Conservation (phyloP, 2,888 invertebrate species). For the Spialia ferax region DNA sequence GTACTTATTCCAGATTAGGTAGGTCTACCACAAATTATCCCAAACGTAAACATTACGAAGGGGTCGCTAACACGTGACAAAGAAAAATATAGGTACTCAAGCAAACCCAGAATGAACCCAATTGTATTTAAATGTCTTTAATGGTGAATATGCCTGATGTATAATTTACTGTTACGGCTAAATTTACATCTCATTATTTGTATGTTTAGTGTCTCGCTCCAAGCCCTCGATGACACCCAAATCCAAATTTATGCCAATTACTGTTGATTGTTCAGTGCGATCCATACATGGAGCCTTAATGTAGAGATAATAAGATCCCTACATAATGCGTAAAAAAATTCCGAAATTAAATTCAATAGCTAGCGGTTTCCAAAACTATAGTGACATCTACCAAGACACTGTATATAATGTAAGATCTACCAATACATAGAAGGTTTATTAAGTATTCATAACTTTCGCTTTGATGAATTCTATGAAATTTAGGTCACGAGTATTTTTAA, state of each 20-base stretch:
- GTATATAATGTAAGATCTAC: too few species aligned
- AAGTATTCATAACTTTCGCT: too few species aligned
- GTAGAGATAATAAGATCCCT: too few species aligned
- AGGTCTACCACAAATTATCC: background rate
- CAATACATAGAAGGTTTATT: too few species aligned
- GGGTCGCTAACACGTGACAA: background rate
- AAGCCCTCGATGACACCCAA: constrained; percentile 30
- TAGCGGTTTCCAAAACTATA: too few species aligned
- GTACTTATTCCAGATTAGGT: too few species aligned
- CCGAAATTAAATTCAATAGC: too few species aligned
- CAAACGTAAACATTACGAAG: background rate
- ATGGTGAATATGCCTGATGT: constrained; percentile 22
- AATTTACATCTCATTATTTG: constrained; percentile 33
- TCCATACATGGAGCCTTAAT: background rate
- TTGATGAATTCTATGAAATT: too few species aligned
- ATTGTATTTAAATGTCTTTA: constrained; percentile 34
- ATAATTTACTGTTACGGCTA: constrained; percentile 21
- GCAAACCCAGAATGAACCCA: constrained; percentile 22
- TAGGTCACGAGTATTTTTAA: too few species aligned
- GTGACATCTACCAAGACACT: too few species aligned
- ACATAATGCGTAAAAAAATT: too few species aligned
- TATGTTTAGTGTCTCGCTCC: constrained; percentile 16
- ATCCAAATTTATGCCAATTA: constrained; percentile 39
- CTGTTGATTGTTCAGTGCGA: constrained; percentile 16
- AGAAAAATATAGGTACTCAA: background rate